A percentile compares a stretch with the other conserved stretches of the same genome.
phyloP scores from a whole-genome alignment of 2,113 vertebrate genomes.

The Otocyon megalotis region DNA sequence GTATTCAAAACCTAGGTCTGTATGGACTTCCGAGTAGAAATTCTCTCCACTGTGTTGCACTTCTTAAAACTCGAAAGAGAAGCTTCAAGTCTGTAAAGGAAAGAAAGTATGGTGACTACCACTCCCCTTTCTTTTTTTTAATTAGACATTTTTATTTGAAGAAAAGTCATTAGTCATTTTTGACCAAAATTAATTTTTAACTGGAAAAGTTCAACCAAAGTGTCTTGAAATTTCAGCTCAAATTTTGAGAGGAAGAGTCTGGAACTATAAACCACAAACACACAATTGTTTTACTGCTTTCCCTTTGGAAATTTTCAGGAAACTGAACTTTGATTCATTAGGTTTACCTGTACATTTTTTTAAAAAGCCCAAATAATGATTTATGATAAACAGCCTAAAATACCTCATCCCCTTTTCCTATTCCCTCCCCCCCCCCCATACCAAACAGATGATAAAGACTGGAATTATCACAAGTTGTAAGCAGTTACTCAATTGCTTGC shows the following conservation, averaged over 20 bases:
- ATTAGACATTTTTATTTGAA: not conserved
- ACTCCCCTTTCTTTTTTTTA: not conserved
- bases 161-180: slow-evolving; percentile 16
- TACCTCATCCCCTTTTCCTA: not conserved
- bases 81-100: not conserved
- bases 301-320: slow-evolving; percentile 29
- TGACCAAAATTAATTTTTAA: slow-evolving; percentile 33
- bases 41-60: not conserved
- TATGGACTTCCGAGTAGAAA: not conserved
- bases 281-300: not conserved
- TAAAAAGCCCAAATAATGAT: slow-evolving; percentile 44
- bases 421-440: not conserved
- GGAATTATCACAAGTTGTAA: not conserved
- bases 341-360: not conserved
- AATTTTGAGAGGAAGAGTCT: slow-evolving; percentile 34
- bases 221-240: slow-evolving; percentile 3
- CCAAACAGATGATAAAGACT: not conserved
- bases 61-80: not conserved
- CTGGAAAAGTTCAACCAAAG: not conserved
- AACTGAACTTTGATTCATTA: not conserved
- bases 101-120: not conserved
- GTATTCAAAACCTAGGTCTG: not conserved
- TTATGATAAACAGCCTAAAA: slow-evolving; percentile 37
- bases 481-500: not conserved
- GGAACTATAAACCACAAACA: not conserved